A percentile compares a stretch with the other conserved stretches of the same genome.
phyloP scores from a whole-genome alignment of 2,113 vertebrate genomes.

The Saguinus imperator region DNA sequence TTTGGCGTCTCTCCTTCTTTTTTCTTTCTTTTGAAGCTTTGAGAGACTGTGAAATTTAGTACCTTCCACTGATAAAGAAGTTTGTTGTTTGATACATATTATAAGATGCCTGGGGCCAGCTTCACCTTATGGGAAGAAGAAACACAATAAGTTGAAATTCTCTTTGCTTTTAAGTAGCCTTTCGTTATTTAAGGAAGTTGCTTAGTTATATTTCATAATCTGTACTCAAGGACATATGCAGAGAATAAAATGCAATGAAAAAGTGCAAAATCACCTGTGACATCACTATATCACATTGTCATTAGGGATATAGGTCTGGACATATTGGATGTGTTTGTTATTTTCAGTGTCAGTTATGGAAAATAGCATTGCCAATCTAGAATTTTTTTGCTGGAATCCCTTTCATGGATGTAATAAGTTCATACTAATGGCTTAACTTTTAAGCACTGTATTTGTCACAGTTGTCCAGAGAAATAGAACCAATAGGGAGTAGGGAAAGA shows the following conservation, averaged over 20 bases:
- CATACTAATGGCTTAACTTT: not conserved
- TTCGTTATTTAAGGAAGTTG: not conserved
- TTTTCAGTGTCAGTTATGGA: rapidly evolving
- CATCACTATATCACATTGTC: rapidly evolving
- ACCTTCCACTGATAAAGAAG: not conserved
- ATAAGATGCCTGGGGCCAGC: not conserved
- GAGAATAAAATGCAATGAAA: not conserved
- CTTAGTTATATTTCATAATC: not conserved
- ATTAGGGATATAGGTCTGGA: rapidly evolving
- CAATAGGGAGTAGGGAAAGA: not conserved
- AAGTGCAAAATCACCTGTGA: not conserved
- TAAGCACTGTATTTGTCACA: not conserved
- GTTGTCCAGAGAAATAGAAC: not conserved
- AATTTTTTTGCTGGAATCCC: not conserved
- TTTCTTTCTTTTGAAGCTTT: not conserved
- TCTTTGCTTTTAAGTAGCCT: not conserved
- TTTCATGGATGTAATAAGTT: rapidly evolving
- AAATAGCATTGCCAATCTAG: rapidly evolving
- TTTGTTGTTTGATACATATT: too few relatives aligned
- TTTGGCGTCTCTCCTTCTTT: not conserved
- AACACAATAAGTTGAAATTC: not conserved
- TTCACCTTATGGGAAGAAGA: not conserved
- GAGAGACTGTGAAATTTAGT: not conserved
- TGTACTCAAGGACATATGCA: not conserved
- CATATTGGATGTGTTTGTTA: rapidly evolving